phyloP scores from a whole-genome alignment of 2,888 invertebrate genomes.

The Drosophila kokeensis region DNA sequence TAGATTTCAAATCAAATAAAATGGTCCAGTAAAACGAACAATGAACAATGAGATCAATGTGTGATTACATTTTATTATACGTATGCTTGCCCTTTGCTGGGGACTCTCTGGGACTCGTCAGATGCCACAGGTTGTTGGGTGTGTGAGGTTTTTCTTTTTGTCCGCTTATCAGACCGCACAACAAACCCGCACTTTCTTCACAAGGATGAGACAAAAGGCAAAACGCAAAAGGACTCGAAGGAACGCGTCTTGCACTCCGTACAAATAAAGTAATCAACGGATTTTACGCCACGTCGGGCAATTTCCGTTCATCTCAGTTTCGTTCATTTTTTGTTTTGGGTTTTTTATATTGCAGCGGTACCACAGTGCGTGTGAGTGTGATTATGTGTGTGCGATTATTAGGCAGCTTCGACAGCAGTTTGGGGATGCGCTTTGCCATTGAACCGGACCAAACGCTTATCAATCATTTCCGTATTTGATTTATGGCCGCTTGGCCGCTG shows the following conservation, averaged over 20 bases:
- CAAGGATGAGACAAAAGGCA: constrained; percentile 24
- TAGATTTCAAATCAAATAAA: constrained; percentile 75
- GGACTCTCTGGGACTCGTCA: neutral
- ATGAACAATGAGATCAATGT: constrained; percentile 63
- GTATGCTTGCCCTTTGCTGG: constrained; percentile 4
- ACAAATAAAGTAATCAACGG: constrained; percentile 81
- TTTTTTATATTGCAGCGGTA: constrained; percentile 6
- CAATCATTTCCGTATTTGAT: constrained; percentile 75
- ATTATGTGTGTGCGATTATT: constrained; percentile 39
- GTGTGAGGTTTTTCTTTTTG: constrained; percentile 10
- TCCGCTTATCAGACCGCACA: constrained; percentile 56
- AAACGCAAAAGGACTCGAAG: constrained; percentile 21
- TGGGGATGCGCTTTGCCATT: constrained; percentile 16
- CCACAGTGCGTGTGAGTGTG: constrained; percentile 68
- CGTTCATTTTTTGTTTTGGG: neutral
- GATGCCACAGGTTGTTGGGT: constrained; percentile 68
- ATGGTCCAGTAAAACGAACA: constrained; percentile 35
- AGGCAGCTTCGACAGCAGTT: constrained; percentile 41
- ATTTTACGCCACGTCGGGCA: constrained; percentile 71
- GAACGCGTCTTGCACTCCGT: constrained; percentile 47
- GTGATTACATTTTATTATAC: constrained; percentile 67
- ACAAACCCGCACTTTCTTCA: constrained; percentile 11
- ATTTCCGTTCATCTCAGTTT: constrained; percentile 51
- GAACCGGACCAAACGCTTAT: constrained; percentile 61
- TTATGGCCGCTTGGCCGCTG: constrained; percentile 48